These are phyloP conservation scores for Amphiura filiformis DNA, from an alignment of 35 echinoderm and acorn worm genomes.

Conservation along the genomic window DNA sequence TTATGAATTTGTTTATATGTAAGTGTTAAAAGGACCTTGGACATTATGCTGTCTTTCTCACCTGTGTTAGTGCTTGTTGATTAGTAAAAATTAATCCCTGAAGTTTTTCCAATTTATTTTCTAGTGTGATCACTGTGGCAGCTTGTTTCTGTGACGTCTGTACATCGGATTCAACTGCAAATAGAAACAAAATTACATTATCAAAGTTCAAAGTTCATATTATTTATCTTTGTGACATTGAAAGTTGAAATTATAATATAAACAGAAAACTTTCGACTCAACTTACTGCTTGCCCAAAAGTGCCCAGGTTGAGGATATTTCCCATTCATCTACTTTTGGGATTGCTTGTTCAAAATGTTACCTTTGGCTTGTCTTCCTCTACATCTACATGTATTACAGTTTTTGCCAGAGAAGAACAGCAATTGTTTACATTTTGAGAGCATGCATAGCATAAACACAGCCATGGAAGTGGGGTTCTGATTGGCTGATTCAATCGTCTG, in stretches of 20 bases:
- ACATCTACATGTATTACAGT: neutral
- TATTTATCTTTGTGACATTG: neutral
- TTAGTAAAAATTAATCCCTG: neutral
- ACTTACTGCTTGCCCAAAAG: neutral
- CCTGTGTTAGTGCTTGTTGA: constrained; percentile 7
- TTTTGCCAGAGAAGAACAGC: no score
- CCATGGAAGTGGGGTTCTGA: no score
- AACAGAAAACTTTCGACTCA: neutral
- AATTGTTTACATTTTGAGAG: no score
- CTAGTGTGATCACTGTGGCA: constrained; percentile 1
- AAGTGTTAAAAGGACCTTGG: neutral
- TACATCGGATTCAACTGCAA: constrained; percentile 22
- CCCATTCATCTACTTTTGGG: no score
- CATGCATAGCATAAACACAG: no score
- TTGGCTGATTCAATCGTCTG: no score
- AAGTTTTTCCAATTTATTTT: constrained; percentile 4
- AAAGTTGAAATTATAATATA: neutral
- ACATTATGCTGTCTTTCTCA: no score
- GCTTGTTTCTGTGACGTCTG: constrained; percentile 5
- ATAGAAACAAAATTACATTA: neutral
- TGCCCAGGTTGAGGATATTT: neutral
- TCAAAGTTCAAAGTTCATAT: neutral
- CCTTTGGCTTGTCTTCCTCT: no score
- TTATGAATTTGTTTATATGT: neutral
- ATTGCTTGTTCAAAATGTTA: no score